A percentile compares a stretch with the other conserved stretches of the same genome.
Conservation (phyloP, 1,140 invertebrate species). For the Rhizoglyphus robini region DNA sequence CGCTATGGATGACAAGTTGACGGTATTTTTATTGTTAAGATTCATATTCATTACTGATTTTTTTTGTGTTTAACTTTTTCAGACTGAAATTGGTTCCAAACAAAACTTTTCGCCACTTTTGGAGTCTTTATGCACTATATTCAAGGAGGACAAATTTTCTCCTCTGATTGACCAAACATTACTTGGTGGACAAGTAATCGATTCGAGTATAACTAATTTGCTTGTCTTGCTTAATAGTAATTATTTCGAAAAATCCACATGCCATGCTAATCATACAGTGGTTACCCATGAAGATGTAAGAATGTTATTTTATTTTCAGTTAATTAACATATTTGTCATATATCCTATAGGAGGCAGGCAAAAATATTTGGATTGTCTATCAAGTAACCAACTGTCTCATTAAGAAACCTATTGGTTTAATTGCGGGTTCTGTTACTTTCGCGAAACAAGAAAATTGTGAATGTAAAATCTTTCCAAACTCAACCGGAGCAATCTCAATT, state of each 20-base stretch:
- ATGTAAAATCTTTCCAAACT: background rate
- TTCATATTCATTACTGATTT: no score
- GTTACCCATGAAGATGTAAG: no score
- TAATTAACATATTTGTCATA: background rate
- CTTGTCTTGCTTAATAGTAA: background rate
- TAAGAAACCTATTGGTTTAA: background rate
- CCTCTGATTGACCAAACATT: no score
- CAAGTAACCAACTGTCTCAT: background rate
- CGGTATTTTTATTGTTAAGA: no score
- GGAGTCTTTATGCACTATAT: no score
- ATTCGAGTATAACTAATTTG: background rate
- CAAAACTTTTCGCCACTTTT: no score
- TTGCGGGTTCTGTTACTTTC: background rate
- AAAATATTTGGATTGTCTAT: background rate
- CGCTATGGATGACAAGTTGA: no score
- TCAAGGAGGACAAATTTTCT: no score
- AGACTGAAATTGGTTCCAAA: no score
- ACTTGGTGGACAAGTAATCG: background rate
- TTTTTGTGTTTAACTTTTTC: no score
- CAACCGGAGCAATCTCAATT: background rate
- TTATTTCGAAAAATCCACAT: background rate
- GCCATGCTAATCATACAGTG: background rate
- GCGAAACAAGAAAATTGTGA: no score
- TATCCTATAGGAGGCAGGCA: no score
- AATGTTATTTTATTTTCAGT: background rate